Evolutionary conservation across 1,140 invertebrate genomes (phyloP), one percentile per base, ranked within the genome.

Genomic region (Heliconius eleuchia): DNA sequence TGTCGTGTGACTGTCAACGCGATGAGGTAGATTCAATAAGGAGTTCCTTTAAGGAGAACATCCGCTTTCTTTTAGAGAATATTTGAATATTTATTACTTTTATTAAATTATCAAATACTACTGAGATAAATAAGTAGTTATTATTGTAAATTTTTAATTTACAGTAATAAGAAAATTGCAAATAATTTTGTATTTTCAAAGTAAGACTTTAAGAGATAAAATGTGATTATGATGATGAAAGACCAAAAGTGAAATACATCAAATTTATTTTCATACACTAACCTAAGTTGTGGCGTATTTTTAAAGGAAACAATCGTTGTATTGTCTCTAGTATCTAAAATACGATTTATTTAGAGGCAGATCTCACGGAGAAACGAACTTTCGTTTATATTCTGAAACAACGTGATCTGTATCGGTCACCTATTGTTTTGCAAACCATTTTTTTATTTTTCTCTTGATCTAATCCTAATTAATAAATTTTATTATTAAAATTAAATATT

Each of bases 271-370:
- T 81, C 78, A 83, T 76, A 81, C 81, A 75, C 81, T 84, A 85
- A 87, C 84, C 83, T 80, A 85, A 89, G 85, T 89, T 89, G 88
- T 89, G 86, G 88, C 83, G 86, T 82, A 89, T 85, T 91, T 89
- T 89, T 86, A 81, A 86, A 80, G 71, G 77, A 85, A 91, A 92
- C 92, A 93, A 93, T 92, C 88, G 87, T 78, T 85, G 87, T 88
- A 92, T 92, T 93, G 91, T 92, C 90, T 91, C 81, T 80, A 75
- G 91, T 92, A 89, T 91, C 81, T 80, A 75, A 86, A 84, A 79
- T 84, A 83, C 88, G 84, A 90, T 91, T 90, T 92, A 89, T 92
- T 91, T 89, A 87, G 86, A 81, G 83, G 82, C 82, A 83, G 85
- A 86, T 93, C 90, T 88, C 88, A 88, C 87, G 84, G 83, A 80